phyloP scores from a whole-genome alignment of 2,113 vertebrate species.

The Herpailurus yagouaroundi region DNA sequence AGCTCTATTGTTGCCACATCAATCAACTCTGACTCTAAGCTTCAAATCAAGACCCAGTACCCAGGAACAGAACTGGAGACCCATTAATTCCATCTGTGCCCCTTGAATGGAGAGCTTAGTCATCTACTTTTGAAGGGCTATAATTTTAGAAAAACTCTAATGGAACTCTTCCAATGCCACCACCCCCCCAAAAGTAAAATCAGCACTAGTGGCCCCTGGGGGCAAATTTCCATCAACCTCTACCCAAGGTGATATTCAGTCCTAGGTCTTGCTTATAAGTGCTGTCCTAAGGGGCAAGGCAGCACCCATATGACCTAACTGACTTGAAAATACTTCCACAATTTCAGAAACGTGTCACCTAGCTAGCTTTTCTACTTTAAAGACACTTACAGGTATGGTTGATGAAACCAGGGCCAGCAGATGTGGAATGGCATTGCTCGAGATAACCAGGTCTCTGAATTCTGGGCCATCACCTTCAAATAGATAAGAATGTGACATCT shows the following conservation, averaged over 20 bases:
- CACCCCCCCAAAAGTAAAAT: neutral
- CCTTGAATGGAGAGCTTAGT: neutral
- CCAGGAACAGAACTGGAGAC: neutral
- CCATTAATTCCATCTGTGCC: neutral
- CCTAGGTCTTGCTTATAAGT: neutral
- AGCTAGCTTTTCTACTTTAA: neutral
- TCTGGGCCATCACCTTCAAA: slow-evolving; percentile 91
- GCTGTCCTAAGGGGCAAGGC: neutral
- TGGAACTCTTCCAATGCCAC: neutral
- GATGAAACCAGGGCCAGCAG: slow-evolving; percentile 89
- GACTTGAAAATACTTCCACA: neutral
- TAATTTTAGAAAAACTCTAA: neutral
- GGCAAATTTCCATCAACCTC: neutral
- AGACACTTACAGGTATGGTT: slow-evolving; percentile 88
- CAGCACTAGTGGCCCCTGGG: neutral
- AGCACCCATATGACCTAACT: neutral
- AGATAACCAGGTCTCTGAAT: slow-evolving; percentile 91
- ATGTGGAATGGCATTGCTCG: slow-evolving; percentile 87
- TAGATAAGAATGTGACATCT: neutral
- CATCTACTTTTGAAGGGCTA: neutral
- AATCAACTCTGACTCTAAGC: neutral
- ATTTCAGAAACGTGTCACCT: neutral
- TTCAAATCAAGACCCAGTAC: neutral
- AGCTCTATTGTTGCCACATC: neutral
- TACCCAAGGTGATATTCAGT: neutral